These are phyloP conservation scores for Spatulosminthurus flaviceps DNA, from an alignment of 2,888 invertebrate genomes.

Conservation along the genomic window DNA sequence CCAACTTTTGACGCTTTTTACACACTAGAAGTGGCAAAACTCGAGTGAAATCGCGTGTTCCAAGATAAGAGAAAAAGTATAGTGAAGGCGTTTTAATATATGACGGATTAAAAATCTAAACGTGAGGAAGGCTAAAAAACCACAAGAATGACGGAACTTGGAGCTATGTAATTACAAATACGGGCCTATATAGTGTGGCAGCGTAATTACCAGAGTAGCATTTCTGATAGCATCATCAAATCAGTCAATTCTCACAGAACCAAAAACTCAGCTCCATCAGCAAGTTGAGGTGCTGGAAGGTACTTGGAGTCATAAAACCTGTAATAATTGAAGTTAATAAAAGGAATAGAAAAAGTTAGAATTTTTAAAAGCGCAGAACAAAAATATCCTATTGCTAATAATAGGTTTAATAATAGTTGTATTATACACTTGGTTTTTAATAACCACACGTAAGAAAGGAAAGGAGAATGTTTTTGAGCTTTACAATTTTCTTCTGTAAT, in stretches of 20 bases:
- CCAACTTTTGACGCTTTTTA: background rate
- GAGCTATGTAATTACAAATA: conserved; percentile 9
- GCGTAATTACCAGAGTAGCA: conserved; percentile 20
- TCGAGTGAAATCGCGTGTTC: conserved; percentile 20
- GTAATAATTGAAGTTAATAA: background rate
- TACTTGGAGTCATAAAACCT: background rate
- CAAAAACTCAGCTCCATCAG: conserved; percentile 17
- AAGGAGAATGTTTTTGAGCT: too few relatives aligned
- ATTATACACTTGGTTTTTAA: too few relatives aligned
- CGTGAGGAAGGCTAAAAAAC: too few relatives aligned
- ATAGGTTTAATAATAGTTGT: too few relatives aligned
- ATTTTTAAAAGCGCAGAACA: too few relatives aligned
- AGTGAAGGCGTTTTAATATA: conserved; percentile 8
- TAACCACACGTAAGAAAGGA: too few relatives aligned
- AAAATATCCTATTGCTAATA: too few relatives aligned
- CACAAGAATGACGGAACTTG: conserved; percentile 5
- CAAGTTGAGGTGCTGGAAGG: background rate
- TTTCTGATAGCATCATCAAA: conserved; percentile 26
- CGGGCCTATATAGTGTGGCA: background rate
- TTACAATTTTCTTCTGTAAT: too few relatives aligned
- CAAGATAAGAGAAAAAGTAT: conserved; percentile 6
- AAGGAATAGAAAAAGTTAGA: background rate
- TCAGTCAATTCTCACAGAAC: conserved; percentile 27
- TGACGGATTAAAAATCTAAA: conserved; percentile 29
- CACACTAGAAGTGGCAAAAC: background rate